A percentile compares a stretch with the other conserved stretches of the same genome.
phyloP scores from a whole-genome alignment of 1,140 invertebrate species.

The honey bee (Apis mellifera) region DNA sequence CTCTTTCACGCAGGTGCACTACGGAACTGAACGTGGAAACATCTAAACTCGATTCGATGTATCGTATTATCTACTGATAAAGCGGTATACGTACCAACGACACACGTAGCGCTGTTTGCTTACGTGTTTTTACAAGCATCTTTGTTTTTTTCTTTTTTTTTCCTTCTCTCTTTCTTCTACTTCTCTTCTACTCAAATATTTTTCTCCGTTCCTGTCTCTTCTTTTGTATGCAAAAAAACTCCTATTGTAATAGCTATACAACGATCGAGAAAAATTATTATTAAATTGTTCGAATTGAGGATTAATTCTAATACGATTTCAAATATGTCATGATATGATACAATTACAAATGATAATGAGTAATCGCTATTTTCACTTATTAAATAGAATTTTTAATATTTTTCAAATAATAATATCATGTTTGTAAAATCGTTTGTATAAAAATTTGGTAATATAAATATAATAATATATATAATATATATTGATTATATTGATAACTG shows the following conservation, averaged over 20 bases:
- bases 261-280: background rate
- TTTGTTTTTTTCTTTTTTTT: background rate
- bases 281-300: background rate
- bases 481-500: no score
- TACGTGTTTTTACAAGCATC: background rate
- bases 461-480: no score
- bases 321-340: no score
- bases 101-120: slow-evolving; percentile 20
- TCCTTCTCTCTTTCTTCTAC: background rate
- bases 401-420: no score
- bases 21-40: slow-evolving; percentile 47
- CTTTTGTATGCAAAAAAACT: background rate
- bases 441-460: no score
- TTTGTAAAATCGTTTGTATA: no score
- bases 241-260: background rate
- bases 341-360: no score
- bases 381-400: no score
- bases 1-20: slow-evolving; percentile 57
- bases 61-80: slow-evolving; percentile 52
- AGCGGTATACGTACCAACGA: slow-evolving; percentile 14
- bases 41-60: slow-evolving; percentile 40
- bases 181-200: no score
- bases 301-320: background rate
- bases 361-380: no score
- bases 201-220: background rate